Evolutionary conservation across 2,888 invertebrate species (phyloP).

Genomic region (Meandrusa payeni): DNA sequence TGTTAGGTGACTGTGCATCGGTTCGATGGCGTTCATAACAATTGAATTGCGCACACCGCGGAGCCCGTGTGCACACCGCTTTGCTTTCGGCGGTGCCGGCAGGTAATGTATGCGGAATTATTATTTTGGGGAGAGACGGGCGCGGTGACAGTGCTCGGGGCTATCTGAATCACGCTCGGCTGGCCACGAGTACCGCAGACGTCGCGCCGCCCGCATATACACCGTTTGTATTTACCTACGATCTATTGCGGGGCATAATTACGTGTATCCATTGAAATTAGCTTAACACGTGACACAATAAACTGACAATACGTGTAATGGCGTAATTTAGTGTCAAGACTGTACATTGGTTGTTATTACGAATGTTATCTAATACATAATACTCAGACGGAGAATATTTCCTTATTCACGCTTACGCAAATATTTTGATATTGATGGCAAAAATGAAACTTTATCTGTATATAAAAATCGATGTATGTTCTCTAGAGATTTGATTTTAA

Average conservation of each 20-base stretch:
- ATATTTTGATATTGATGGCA: too few relatives aligned
- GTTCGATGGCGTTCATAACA: slow-evolving; percentile 7
- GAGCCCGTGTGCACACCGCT: neutral
- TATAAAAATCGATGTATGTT: too few relatives aligned
- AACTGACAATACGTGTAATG: too few relatives aligned
- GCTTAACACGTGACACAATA: slow-evolving; percentile 10
- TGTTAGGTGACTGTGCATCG: neutral
- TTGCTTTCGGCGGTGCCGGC: slow-evolving; percentile 16
- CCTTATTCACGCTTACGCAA: too few relatives aligned
- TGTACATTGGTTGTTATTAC: too few relatives aligned
- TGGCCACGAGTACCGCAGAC: slow-evolving; percentile 37
- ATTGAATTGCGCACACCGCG: slow-evolving; percentile 8
- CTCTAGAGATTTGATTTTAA: too few relatives aligned
- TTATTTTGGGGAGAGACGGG: slow-evolving; percentile 31
- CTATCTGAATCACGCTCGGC: slow-evolving; percentile 54
- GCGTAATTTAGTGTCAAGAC: too few relatives aligned
- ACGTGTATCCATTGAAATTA: slow-evolving; percentile 11
- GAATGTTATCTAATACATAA: too few relatives aligned
- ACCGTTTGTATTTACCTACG: slow-evolving; percentile 36
- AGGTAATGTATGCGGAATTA: slow-evolving; percentile 33
- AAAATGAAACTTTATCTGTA: too few relatives aligned
- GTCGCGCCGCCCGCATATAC: slow-evolving; percentile 38
- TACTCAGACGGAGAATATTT: too few relatives aligned
- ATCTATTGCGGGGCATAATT: slow-evolving; percentile 17
- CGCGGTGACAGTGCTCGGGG: slow-evolving; percentile 39